Evolutionary conservation across 2,113 vertebrate species (phyloP).

Genomic region (Thomomys bottae): DNA sequence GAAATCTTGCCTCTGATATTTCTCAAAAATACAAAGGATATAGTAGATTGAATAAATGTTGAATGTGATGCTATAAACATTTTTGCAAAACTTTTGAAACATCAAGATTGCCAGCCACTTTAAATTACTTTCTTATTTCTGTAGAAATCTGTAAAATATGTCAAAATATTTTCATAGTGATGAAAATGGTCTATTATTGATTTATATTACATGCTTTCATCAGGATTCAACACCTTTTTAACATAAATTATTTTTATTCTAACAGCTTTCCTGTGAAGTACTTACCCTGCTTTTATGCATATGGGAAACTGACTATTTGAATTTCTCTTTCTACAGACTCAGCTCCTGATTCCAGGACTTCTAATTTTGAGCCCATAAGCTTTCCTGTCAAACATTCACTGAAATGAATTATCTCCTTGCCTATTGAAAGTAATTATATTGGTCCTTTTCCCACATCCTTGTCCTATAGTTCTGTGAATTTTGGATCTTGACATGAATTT

Average conservation of each 20-base stretch:
- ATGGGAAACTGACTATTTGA: background rate
- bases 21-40: background rate
- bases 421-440: background rate
- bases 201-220: constrained; percentile 30
- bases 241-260: constrained; percentile 49
- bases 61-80: background rate
- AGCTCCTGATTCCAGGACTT: constrained; percentile 48
- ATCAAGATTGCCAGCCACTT: background rate
- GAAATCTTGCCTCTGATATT: background rate
- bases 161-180: constrained; percentile 39
- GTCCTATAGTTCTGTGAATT: constrained; percentile 26
- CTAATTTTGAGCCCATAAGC: background rate
- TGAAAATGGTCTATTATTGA: constrained; percentile 53
- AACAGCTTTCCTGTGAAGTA: constrained; percentile 39
- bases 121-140: constrained; percentile 16
- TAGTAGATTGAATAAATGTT: background rate
- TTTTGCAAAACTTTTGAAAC: background rate
- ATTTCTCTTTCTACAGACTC: constrained; percentile 40
- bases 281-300: constrained; percentile 38
- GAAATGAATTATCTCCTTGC: constrained; percentile 2
- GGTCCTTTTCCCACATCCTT: background rate
- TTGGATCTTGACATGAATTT: constrained; percentile 13
- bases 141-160: constrained; percentile 33
- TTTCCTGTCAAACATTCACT: constrained; percentile 18
- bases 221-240: constrained; percentile 52